These are phyloP conservation scores for Macrophya annulata DNA, from an alignment of 2,888 invertebrate species.

Conservation along the genomic window DNA sequence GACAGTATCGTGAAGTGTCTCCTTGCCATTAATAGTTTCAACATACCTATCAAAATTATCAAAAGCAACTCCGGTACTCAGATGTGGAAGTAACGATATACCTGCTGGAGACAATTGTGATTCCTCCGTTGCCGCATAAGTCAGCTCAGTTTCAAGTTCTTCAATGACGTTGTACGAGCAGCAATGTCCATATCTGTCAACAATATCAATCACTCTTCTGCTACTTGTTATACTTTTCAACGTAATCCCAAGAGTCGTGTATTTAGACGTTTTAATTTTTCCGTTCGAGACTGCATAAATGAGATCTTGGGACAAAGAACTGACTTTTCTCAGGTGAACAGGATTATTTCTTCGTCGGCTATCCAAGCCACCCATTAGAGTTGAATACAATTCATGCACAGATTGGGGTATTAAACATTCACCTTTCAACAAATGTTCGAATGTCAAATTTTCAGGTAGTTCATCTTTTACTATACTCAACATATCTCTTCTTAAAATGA, in stretches of 20 bases:
- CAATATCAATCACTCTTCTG: conserved; percentile 68
- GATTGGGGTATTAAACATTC: conserved; percentile 61
- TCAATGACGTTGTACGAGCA: conserved; percentile 68
- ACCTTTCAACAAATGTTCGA: conserved; percentile 53
- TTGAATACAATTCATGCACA: conserved; percentile 57
- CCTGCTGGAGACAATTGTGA: conserved; percentile 64
- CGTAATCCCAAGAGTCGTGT: conserved; percentile 68
- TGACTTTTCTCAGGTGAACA: conserved; percentile 50
- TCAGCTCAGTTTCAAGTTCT: conserved; percentile 73
- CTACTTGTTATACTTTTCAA: conserved; percentile 70
- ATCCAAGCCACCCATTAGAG: conserved; percentile 58
- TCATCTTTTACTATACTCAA: not conserved
- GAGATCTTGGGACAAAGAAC: conserved; percentile 61
- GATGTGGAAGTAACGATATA: conserved; percentile 59
- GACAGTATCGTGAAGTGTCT: conserved; percentile 64
- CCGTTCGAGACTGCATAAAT: conserved; percentile 65
- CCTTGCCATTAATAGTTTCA: conserved; percentile 70
- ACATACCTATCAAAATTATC: conserved; percentile 71
- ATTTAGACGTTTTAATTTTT: conserved; percentile 66
- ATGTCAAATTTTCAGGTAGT: not conserved
- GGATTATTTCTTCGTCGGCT: conserved; percentile 54
- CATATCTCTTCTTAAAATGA: conserved; percentile 6
- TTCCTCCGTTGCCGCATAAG: conserved; percentile 63
- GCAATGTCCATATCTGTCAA: conserved; percentile 72
- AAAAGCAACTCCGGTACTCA: conserved; percentile 68